Evolutionary conservation across 2,113 vertebrate genomes (phyloP).

Genomic region (Calyptommatus sinebrachiatus): DNA sequence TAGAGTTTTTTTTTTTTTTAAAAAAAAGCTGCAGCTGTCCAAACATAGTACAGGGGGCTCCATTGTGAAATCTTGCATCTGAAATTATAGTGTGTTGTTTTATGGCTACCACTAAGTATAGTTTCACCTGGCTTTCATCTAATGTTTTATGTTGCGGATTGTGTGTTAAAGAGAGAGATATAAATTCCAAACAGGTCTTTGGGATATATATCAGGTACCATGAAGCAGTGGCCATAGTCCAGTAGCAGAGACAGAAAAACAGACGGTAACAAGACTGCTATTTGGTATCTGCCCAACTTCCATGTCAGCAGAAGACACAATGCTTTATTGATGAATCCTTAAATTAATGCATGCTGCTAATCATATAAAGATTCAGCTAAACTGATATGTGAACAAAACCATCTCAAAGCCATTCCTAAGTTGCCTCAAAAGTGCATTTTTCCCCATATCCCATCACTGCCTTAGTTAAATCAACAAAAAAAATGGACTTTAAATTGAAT

Average conservation of each 20-base stretch:
- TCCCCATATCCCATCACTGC: no score
- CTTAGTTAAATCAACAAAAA: background rate
- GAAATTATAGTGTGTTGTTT: slow-evolving; percentile 32
- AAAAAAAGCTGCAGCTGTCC: slow-evolving; percentile 62
- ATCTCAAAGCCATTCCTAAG: no score
- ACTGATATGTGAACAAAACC: no score
- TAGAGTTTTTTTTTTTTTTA: slow-evolving; percentile 45
- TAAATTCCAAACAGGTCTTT: slow-evolving; percentile 15
- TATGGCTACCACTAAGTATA: slow-evolving; percentile 38
- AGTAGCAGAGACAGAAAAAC: no score
- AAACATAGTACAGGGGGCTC: slow-evolving; percentile 58
- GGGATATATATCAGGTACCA: background rate
- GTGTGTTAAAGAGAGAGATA: slow-evolving; percentile 4
- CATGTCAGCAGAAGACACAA: no score
- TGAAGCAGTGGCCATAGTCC: no score
- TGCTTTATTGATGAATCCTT: no score
- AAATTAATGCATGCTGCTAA: no score
- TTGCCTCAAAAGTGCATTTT: no score
- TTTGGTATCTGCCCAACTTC: no score
- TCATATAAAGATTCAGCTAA: no score
- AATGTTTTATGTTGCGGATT: slow-evolving; percentile 2
- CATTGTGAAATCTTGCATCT: slow-evolving; percentile 39
- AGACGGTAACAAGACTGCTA: no score
- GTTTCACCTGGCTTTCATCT: slow-evolving; percentile 30
- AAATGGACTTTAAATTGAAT: background rate